phyloP scores from a whole-genome alignment of 1,140 invertebrate species.

The Papilio polytes region DNA sequence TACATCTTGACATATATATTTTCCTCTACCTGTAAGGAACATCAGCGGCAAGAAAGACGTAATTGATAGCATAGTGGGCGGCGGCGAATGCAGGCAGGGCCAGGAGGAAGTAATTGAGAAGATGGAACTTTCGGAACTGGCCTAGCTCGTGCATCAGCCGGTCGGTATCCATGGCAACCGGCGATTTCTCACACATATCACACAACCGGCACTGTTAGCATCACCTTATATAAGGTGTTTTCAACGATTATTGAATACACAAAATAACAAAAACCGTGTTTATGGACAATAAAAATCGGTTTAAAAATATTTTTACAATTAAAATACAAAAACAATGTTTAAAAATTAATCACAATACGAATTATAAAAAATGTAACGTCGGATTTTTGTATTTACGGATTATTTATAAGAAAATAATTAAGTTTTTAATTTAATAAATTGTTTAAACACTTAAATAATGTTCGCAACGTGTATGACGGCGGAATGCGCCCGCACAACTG shows the following conservation, averaged over 20 bases:
- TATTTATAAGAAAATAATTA: neutral
- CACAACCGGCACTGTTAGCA: neutral
- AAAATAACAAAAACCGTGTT: neutral
- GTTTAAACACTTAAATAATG: neutral
- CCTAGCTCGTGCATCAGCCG: constrained; percentile 67
- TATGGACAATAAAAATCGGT: neutral
- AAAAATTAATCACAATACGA: neutral
- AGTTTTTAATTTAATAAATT: neutral
- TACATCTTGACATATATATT: neutral
- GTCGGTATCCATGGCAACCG: constrained; percentile 58
- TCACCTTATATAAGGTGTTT: neutral
- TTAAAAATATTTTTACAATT: neutral
- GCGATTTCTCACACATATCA: constrained; percentile 30
- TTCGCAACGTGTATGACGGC: neutral
- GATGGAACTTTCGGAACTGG: constrained; percentile 64
- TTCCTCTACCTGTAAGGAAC: constrained; percentile 62
- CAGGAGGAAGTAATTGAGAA: constrained; percentile 61
- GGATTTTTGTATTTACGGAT: neutral
- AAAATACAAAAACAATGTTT: neutral
- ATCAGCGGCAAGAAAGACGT: constrained; percentile 69
- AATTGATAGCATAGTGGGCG: constrained; percentile 67
- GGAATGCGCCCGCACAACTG: constrained; percentile 18
- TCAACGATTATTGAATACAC: neutral
- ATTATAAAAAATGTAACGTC: neutral
- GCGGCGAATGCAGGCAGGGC: constrained; percentile 55